Percentiles rank a stretch among this genome's conserved stretches.
Conservation (phyloP, 2,797 vertebrate genomes). For the Eurystomus glaucurus region DNA sequence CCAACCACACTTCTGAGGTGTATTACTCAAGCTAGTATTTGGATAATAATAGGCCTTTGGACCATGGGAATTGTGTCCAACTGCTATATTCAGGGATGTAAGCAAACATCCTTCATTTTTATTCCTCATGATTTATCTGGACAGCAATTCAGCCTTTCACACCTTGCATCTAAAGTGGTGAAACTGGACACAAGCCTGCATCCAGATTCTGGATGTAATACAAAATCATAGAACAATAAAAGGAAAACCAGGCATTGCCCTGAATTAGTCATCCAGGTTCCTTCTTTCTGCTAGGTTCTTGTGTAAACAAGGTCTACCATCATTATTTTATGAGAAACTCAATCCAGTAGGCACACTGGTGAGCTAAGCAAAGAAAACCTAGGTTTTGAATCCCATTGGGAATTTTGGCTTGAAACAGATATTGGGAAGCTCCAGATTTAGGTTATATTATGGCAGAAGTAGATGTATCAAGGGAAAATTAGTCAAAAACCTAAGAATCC, state of each 20-base stretch:
- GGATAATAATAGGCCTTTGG: not conserved
- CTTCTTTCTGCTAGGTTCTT: not conserved
- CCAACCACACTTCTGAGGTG: not conserved
- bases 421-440: not conserved
- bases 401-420: not conserved
- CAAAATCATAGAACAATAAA: not conserved
- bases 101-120: not conserved
- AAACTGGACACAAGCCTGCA: not conserved
- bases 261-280: not conserved
- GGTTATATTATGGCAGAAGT: not conserved
- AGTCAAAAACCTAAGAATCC: not conserved
- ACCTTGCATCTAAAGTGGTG: not conserved
- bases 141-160: not conserved
- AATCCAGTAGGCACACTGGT: not conserved
- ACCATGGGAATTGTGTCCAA: not conserved
- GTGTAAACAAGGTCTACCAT: not conserved
- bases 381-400: not conserved
- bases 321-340: not conserved
- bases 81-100: not conserved
- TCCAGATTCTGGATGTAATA: not conserved
- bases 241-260: rapidly evolving
- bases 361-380: not conserved
- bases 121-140: rapidly evolving
- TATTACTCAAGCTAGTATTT: not conserved
- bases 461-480: not conserved